These are phyloP conservation scores for Mesaphorura yosii DNA, from an alignment of 1,140 invertebrate genomes.

Conservation along the genomic window DNA sequence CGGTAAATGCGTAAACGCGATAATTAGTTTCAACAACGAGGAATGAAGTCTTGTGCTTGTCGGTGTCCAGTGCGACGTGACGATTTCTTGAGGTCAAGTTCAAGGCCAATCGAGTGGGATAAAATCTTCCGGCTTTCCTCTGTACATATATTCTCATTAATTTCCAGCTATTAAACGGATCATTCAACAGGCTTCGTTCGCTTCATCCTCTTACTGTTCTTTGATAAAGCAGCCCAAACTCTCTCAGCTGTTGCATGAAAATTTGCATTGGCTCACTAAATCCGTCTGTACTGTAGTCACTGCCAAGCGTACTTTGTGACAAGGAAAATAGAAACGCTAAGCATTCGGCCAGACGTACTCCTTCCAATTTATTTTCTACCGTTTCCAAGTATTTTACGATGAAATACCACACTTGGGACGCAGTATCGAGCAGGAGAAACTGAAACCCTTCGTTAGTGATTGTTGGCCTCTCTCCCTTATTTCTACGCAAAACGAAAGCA, in stretches of 20 bases:
- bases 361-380: constrained; percentile 58
- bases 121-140: constrained; percentile 82
- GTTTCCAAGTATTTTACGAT: constrained; percentile 90
- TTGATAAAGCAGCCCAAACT: constrained; percentile 95
- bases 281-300: constrained; percentile 92
- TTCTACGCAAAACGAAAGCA: constrained; percentile 44
- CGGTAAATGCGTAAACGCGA: constrained; percentile 89
- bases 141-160: constrained; percentile 33
- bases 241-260: constrained; percentile 88
- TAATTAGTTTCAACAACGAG: constrained; percentile 97
- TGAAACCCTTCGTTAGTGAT: constrained; percentile 91
- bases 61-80: constrained; percentile 42
- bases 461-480: constrained; percentile 59
- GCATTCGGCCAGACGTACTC: constrained; percentile 77
- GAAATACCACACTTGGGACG: constrained; percentile 90
- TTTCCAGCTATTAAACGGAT: background rate
- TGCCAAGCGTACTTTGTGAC: constrained; percentile 88
- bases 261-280: constrained; percentile 75
- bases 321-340: constrained; percentile 89
- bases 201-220: constrained; percentile 53
- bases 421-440: constrained; percentile 83
- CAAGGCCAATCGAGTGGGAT: constrained; percentile 82
- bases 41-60: constrained; percentile 56
- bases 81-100: constrained; percentile 66
- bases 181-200: too few relatives aligned